Conservation (phyloP, 2,113 vertebrate genomes). For the Dendropsophus ebraccatus region DNA sequence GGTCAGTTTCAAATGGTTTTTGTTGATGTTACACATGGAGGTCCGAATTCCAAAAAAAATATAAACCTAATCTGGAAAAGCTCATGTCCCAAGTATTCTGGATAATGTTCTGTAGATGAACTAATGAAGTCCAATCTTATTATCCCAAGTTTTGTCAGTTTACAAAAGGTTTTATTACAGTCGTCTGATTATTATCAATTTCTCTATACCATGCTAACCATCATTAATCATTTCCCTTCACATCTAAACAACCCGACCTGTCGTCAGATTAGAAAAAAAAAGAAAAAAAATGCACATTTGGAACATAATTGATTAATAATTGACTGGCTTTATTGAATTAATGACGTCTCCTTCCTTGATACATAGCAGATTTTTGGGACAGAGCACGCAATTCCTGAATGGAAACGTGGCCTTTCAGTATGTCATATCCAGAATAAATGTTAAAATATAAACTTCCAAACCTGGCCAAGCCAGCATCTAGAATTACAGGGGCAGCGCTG, state of each 20-base stretch:
- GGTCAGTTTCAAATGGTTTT: not conserved
- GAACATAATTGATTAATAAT: conserved; percentile 39
- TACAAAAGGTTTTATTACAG: conserved; percentile 21
- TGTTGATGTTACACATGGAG: conserved; percentile 12
- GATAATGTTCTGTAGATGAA: conserved; percentile 24
- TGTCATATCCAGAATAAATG: conserved; percentile 60
- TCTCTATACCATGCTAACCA: conserved; percentile 4
- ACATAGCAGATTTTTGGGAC: conserved; percentile 43
- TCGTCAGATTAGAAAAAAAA: not conserved
- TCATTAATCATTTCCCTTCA: conserved; percentile 40
- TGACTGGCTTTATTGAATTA: conserved; percentile 43
- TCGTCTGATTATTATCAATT: conserved; percentile 23
- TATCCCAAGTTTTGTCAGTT: conserved; percentile 10
- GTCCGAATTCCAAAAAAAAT: conserved; percentile 2
- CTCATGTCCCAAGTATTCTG: not conserved
- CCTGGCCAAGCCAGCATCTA: conserved; percentile 58
- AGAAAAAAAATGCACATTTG: conserved; percentile 7
- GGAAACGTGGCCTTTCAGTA: conserved; percentile 59
- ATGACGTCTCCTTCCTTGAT: conserved; percentile 35
- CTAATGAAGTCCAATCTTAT: conserved; percentile 22
- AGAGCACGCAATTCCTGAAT: conserved; percentile 62
- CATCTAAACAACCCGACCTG: conserved; percentile 24
- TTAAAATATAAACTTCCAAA: conserved; percentile 61
- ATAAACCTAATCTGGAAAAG: conserved; percentile 11
- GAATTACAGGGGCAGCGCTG: conserved; percentile 51